A percentile compares a stretch with the other conserved stretches of the same genome.
phyloP scores from a whole-genome alignment of 2,888 invertebrate species.

The Lasius fuliginosus region DNA sequence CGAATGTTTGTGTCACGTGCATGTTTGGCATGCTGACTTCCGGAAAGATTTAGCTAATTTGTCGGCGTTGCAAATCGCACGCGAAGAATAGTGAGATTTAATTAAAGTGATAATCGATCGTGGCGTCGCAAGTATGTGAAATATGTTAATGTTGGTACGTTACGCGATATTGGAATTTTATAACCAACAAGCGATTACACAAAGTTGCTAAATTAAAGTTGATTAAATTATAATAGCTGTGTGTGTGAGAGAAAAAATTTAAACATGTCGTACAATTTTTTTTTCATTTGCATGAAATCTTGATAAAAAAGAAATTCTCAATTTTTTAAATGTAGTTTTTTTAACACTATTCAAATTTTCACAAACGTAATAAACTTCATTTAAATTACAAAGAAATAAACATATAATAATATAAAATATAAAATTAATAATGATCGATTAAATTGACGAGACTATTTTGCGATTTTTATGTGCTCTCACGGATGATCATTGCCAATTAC shows the following conservation, averaged over 20 bases:
- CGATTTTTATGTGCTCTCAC: not conserved
- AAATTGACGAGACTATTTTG: not conserved
- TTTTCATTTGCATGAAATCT: not conserved
- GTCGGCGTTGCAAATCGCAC: not conserved
- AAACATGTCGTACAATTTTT: not conserved
- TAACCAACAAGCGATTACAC: not conserved
- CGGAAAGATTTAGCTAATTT: not conserved
- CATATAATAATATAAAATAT: not conserved
- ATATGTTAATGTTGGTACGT: not conserved
- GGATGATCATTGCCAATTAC: conserved; percentile 73
- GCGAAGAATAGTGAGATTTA: not conserved
- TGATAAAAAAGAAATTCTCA: not conserved
- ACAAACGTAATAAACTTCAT: not conserved
- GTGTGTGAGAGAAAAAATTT: not conserved
- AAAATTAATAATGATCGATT: not conserved
- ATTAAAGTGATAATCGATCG: conserved; percentile 5
- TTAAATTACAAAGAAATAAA: not conserved
- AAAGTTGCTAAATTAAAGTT: conserved; percentile 5
- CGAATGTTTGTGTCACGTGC: conserved; percentile 38
- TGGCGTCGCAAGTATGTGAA: not conserved
- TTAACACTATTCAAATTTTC: not conserved
- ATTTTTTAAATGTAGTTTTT: not conserved
- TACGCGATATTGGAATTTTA: not conserved
- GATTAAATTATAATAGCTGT: not conserved
- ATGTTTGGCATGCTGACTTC: not conserved